Base-by-base conservation (phyloP, 2,888 invertebrate species). In the Corythucha ciliata region DNA sequence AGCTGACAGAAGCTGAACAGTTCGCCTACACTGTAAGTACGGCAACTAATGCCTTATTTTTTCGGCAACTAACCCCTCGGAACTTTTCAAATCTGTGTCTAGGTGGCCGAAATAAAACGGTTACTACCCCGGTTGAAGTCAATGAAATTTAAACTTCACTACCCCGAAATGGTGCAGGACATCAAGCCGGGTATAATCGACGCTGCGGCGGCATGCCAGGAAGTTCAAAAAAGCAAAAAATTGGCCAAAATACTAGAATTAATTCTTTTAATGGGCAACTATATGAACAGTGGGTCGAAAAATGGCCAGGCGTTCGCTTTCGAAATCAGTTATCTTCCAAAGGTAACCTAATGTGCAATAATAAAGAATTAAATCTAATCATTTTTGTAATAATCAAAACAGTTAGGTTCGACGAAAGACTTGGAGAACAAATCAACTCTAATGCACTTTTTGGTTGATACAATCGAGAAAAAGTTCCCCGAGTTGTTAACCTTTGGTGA, bases 291-390 rank as follows among this genome's bases (percentile, higher is more conserved):
- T 0, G 94, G 94, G 0, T 89, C 92, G 6, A 83, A 83, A 63
- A 93, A 94, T 65, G 93, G 87, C 1, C 88, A 87, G 58, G 91
- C 94, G 0, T 86, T 88, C 63, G 98, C 93, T 1, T 98, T 97
- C 68, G 96, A 98, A 69, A 90, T 98, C 62, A 92, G 84, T 66
- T 96, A 88, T 66, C 74, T 98, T 8, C 86, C 94, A 1, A 96
- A 97, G 77, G 88, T 89, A 66, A 45, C 12, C n/a, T n/a, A n/a
- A n/a, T n/a, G n/a, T n/a, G n/a, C n/a, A n/a, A n/a, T n/a, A n/a
- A n/a, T n/a, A n/a, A n/a, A 29, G 12, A 10, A 29, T 29, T 29
- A 8, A 29, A 8, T 29, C 29, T 29, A 37, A 20, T 36, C 6
- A 37, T 59, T 61, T 59, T 56, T 57, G 71, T 69, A n/a, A n/a